Conservation (phyloP, 2,888 invertebrate species). For the Drosophila nr. fundita region DNA sequence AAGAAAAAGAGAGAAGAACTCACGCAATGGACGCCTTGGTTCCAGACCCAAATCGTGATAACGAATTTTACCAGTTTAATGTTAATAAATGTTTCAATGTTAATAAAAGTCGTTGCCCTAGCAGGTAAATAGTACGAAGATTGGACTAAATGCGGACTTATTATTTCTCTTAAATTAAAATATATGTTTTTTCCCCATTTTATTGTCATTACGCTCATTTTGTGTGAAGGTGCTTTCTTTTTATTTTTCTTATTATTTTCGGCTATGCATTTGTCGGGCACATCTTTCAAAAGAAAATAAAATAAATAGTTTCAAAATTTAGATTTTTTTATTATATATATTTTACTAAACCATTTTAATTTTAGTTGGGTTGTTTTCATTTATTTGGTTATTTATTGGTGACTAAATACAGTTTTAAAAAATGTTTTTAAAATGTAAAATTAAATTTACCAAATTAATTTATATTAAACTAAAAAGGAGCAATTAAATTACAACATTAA, state of each 20-base stretch:
- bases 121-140: background rate
- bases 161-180: background rate
- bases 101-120: background rate
- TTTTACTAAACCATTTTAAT: background rate
- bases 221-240: background rate
- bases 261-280: accelerated
- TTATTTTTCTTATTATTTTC: background rate
- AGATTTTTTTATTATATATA: background rate
- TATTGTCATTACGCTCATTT: background rate
- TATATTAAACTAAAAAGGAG: background rate
- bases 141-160: background rate
- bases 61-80: background rate
- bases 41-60: background rate
- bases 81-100: background rate
- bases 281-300: background rate
- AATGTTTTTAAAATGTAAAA: background rate
- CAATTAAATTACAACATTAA: background rate
- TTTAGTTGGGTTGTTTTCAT: background rate
- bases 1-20: background rate
- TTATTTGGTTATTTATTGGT: background rate
- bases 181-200: background rate
- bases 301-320: background rate
- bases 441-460: background rate
- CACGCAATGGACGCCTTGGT: background rate
- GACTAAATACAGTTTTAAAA: background rate